phyloP scores from a whole-genome alignment of 1,140 invertebrate genomes.

The Drosophila chauvacae region DNA sequence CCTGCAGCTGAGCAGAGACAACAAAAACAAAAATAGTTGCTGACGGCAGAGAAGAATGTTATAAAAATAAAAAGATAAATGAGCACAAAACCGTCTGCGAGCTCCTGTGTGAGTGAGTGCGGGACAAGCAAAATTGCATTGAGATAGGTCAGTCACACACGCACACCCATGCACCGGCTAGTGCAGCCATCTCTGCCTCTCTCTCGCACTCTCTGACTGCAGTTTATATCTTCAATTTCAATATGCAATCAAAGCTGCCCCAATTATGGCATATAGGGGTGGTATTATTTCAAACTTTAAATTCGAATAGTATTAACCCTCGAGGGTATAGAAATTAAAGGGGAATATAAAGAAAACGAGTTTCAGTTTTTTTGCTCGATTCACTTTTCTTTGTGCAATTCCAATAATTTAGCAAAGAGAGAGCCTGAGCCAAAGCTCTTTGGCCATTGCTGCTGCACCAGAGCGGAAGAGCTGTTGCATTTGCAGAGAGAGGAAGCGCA shows the following conservation, averaged over 20 bases:
- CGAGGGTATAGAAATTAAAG: slow-evolving; percentile 9
- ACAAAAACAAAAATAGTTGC: slow-evolving; percentile 32
- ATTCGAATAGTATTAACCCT: not conserved
- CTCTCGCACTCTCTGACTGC: slow-evolving; percentile 6
- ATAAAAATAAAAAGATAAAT: slow-evolving; percentile 75
- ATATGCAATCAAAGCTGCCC: slow-evolving; percentile 48
- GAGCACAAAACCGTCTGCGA: slow-evolving; percentile 60
- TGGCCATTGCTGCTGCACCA: slow-evolving; percentile 11
- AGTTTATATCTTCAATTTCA: slow-evolving; percentile 47
- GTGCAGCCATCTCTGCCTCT: slow-evolving; percentile 47
- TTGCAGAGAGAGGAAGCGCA: slow-evolving; percentile 26
- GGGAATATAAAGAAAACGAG: slow-evolving; percentile 59
- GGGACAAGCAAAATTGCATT: slow-evolving; percentile 77
- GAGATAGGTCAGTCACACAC: slow-evolving; percentile 84
- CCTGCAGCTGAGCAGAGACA: slow-evolving; percentile 1
- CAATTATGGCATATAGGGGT: slow-evolving; percentile 66
- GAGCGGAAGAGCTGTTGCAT: slow-evolving; percentile 11
- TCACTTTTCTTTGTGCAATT: slow-evolving; percentile 82
- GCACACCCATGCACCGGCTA: slow-evolving; percentile 41
- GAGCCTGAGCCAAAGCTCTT: slow-evolving; percentile 32
- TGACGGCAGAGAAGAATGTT: slow-evolving; percentile 42
- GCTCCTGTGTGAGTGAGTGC: slow-evolving; percentile 29
- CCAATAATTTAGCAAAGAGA: slow-evolving; percentile 64
- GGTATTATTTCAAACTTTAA: slow-evolving; percentile 11
- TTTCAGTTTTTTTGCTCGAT: slow-evolving; percentile 49